These are phyloP conservation scores for Labeo rohita DNA, from an alignment of 2,113 vertebrate genomes.

Conservation along the genomic window DNA sequence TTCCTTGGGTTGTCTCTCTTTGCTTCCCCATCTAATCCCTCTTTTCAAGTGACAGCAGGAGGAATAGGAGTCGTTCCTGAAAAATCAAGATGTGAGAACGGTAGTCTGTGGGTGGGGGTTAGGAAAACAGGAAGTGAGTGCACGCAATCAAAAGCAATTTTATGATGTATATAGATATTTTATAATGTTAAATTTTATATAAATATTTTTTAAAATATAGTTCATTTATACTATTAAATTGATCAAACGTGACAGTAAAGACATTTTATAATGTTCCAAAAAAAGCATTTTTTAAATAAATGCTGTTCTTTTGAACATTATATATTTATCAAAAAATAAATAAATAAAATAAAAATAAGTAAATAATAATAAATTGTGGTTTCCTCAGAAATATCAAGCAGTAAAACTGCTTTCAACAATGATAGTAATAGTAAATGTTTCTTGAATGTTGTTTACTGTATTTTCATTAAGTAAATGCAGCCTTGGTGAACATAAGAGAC, in stretches of 20 bases:
- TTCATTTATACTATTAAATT: too few relatives aligned
- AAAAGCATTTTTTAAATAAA: not conserved
- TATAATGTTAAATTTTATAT: not conserved
- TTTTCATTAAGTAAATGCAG: not conserved
- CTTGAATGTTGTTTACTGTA: not conserved
- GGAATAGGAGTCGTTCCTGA: not conserved
- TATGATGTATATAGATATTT: not conserved
- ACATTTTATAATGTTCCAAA: not conserved
- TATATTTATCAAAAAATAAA: not conserved
- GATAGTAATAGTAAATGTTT: not conserved
- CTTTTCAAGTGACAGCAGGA: not conserved
- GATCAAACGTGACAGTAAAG: too few relatives aligned
- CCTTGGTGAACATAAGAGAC: not conserved
- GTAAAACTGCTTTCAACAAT: not conserved
- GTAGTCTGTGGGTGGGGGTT: not conserved
- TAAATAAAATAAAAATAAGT: too few relatives aligned
- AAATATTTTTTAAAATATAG: too few relatives aligned
- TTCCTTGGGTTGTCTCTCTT: conserved; percentile 9
- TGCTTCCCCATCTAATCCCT: not conserved
- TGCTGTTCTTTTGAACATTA: not conserved
- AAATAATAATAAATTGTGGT: too few relatives aligned
- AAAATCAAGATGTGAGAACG: not conserved
- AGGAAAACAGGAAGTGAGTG: not conserved
- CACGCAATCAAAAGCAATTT: not conserved
- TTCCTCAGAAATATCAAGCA: not conserved